These are phyloP conservation scores for Coendou prehensilis DNA, from an alignment of 2,797 vertebrate species.

Conservation along the genomic window DNA sequence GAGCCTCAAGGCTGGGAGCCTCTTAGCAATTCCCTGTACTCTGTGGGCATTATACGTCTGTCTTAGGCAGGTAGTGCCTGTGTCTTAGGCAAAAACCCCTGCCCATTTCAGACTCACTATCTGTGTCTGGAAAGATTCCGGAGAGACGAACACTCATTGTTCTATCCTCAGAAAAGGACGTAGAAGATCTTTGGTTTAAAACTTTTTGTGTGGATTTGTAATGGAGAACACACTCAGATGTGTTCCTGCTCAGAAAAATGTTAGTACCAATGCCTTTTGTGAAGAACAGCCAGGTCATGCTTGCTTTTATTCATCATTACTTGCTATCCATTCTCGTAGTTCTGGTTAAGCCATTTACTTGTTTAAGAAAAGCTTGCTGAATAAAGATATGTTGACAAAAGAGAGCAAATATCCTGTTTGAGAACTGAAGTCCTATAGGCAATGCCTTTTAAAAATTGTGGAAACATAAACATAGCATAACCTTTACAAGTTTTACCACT, in stretches of 20 bases:
- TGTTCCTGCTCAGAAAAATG: slow-evolving; percentile 31
- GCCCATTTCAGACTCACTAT: neutral
- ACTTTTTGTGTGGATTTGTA: neutral
- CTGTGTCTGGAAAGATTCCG: neutral
- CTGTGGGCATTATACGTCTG: neutral
- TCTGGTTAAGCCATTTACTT: neutral
- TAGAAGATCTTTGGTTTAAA: slow-evolving; percentile 20
- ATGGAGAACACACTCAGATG: neutral
- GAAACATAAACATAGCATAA: neutral
- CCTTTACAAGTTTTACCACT: slow-evolving; percentile 7
- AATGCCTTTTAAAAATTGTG: neutral
- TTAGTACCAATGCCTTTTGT: neutral
- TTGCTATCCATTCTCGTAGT: neutral
- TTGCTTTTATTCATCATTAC: slow-evolving; percentile 25
- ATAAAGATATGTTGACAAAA: neutral
- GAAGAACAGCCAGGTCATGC: neutral
- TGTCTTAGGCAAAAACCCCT: neutral
- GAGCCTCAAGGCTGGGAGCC: neutral
- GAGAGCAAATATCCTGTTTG: neutral
- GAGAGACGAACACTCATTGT: neutral
- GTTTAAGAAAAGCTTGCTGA: slow-evolving; percentile 45
- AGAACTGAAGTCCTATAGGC: neutral
- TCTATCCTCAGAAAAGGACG: neutral
- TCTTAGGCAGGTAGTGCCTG: neutral
- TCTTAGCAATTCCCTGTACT: neutral